Conservation (phyloP, 2,797 vertebrate genomes). For the Coracias cyanogaster region DNA sequence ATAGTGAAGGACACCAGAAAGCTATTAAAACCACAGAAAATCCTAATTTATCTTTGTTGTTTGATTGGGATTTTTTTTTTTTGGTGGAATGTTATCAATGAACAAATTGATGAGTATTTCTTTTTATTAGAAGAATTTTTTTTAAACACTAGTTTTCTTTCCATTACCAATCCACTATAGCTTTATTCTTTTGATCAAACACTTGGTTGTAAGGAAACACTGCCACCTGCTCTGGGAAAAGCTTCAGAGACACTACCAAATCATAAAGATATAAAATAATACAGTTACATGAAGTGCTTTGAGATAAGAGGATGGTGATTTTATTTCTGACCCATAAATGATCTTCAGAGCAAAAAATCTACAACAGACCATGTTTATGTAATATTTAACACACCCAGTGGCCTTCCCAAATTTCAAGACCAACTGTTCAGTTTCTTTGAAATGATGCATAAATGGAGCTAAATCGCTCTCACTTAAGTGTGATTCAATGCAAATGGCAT, state of each 20-base stretch:
- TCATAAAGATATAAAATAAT: not conserved
- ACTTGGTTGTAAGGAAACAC: not conserved
- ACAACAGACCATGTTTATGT: not conserved
- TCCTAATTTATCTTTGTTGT: not conserved
- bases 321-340: slow-evolving; percentile 3
- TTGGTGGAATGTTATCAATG: accelerated
- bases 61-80: not conserved
- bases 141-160: not conserved
- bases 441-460: slow-evolving; percentile 6
- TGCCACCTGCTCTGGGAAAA: not conserved
- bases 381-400: slow-evolving; percentile 2
- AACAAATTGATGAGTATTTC: not conserved
- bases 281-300: not conserved
- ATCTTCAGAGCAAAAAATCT: not conserved
- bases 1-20: not conserved
- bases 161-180: not conserved
- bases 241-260: not conserved
- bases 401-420: not conserved
- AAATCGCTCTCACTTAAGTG: slow-evolving; percentile 6
- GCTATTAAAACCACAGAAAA: not conserved
- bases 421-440: slow-evolving; percentile 46
- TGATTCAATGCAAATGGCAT: slow-evolving; percentile 34
- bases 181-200: not conserved
- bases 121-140: not conserved
- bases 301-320: not conserved